phyloP scores from a whole-genome alignment of 1,140 invertebrate species.

The Euschistus heros region DNA sequence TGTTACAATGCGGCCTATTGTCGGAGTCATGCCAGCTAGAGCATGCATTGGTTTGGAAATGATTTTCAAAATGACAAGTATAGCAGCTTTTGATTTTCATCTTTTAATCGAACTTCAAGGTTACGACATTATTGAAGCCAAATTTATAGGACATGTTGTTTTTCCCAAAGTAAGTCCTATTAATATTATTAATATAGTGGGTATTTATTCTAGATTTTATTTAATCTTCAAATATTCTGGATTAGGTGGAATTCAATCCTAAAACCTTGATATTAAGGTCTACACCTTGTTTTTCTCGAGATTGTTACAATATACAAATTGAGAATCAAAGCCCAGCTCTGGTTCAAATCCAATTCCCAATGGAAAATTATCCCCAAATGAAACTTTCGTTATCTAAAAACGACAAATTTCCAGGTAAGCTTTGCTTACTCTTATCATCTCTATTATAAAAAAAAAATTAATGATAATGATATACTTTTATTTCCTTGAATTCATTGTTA shows the following conservation, averaged over 20 bases:
- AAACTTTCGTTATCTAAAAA: constrained; percentile 18
- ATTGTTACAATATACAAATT: too few relatives aligned
- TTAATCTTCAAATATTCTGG: too few relatives aligned
- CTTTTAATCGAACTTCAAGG: background rate
- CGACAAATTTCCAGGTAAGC: constrained; percentile 8
- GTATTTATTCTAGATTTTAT: too few relatives aligned
- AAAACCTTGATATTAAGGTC: too few relatives aligned
- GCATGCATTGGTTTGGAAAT: constrained; percentile 5
- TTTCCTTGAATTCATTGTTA: too few relatives aligned
- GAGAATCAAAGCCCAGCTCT: constrained; percentile 7
- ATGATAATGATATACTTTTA: background rate
- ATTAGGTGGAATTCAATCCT: too few relatives aligned
- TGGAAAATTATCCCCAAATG: constrained; percentile 19
- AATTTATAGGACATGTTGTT: constrained; percentile 20
- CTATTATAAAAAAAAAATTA: too few relatives aligned
- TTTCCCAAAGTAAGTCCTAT: constrained; percentile 21
- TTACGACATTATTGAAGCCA: constrained; percentile 10
- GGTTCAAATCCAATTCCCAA: constrained; percentile 10
- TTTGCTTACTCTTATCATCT: too few relatives aligned
- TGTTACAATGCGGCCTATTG: constrained; percentile 11
- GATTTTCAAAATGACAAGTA: constrained; percentile 3
- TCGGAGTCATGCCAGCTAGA: constrained; percentile 12
- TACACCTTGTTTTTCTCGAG: too few relatives aligned
- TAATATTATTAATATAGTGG: too few relatives aligned
- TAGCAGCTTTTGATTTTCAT: constrained; percentile 18